Percentiles rank a stretch among this genome's conserved stretches.
Evolutionary conservation across 1,140 invertebrate genomes (phyloP).

Genomic region (Habropoda laboriosa): DNA sequence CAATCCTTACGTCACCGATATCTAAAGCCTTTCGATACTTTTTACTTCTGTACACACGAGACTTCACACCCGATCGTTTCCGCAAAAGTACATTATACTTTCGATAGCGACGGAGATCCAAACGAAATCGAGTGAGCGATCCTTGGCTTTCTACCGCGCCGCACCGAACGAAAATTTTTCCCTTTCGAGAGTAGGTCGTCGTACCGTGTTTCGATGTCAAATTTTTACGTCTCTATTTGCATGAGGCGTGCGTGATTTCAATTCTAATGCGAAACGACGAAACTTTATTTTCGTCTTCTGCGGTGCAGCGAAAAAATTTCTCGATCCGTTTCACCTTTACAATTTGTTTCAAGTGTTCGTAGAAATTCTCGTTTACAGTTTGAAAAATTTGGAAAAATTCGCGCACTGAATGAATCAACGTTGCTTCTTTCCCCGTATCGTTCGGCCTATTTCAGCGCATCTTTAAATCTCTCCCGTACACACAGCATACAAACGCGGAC

Average conservation of each 20-base stretch:
- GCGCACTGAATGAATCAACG: neutral
- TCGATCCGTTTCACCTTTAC: no score
- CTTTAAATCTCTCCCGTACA: neutral
- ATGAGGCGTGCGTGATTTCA: slow-evolving; percentile 16
- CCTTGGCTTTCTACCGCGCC: slow-evolving; percentile 39
- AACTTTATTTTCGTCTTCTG: neutral
- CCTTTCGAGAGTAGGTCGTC: slow-evolving; percentile 38
- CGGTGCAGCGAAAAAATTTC: neutral
- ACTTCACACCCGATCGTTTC: slow-evolving; percentile 18
- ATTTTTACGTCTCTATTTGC: slow-evolving; percentile 29
- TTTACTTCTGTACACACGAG: slow-evolving; percentile 7
- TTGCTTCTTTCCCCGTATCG: neutral
- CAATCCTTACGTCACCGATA: slow-evolving; percentile 43
- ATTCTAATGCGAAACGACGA: neutral
- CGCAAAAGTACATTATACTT: slow-evolving; percentile 19
- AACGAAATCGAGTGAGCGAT: slow-evolving; percentile 27
- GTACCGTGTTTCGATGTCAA: slow-evolving; percentile 15
- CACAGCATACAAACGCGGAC: neutral
- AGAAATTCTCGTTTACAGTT: no score
- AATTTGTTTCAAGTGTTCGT: no score
- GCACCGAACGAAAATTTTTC: slow-evolving; percentile 34
- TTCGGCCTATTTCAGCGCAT: neutral
- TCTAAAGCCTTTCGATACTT: slow-evolving; percentile 23
- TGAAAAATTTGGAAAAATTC: neutral
- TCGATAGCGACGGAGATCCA: slow-evolving; percentile 8